Evolutionary conservation across 2,888 invertebrate genomes (phyloP).

Genomic region (Mythimna lalbum): DNA sequence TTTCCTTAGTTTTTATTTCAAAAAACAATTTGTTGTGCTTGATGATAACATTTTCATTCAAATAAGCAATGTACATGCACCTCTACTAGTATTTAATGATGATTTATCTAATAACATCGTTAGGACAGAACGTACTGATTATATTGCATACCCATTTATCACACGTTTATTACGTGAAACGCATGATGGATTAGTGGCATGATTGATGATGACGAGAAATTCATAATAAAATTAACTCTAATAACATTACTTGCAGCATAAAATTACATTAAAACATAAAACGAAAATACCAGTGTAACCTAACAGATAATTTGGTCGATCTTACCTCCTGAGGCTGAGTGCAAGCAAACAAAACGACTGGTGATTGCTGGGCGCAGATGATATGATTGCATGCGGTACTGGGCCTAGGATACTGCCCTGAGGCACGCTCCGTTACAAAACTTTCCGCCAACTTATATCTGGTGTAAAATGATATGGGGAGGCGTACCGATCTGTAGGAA

Average conservation of each 20-base stretch:
- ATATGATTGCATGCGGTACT: slow-evolving; percentile 74
- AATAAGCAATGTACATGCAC: background rate
- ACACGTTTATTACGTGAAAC: slow-evolving; percentile 26
- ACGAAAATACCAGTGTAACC: slow-evolving; percentile 65
- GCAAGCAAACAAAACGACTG: slow-evolving; percentile 83
- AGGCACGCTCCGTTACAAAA: slow-evolving; percentile 72
- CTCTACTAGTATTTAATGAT: slow-evolving; percentile 16
- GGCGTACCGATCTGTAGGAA: slow-evolving; percentile 32
- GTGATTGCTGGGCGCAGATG: slow-evolving; percentile 80
- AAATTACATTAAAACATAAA: slow-evolving; percentile 56
- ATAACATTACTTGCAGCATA: slow-evolving; percentile 54
- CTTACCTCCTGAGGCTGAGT: slow-evolving; percentile 73
- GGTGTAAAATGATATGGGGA: slow-evolving; percentile 54
- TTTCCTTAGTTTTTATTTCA: background rate
- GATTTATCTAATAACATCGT: slow-evolving; percentile 28
- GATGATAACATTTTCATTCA: background rate
- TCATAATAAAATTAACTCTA: slow-evolving; percentile 43
- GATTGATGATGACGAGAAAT: slow-evolving; percentile 46
- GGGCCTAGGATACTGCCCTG: slow-evolving; percentile 78
- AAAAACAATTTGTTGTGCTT: background rate
- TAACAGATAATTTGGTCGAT: slow-evolving; percentile 80
- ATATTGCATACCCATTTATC: slow-evolving; percentile 37
- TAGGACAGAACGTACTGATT: slow-evolving; percentile 43
- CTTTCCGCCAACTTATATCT: slow-evolving; percentile 70
- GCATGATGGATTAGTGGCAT: slow-evolving; percentile 36